phyloP scores from a whole-genome alignment of 2,888 invertebrate species.

The Aspidiotus rigidus region DNA sequence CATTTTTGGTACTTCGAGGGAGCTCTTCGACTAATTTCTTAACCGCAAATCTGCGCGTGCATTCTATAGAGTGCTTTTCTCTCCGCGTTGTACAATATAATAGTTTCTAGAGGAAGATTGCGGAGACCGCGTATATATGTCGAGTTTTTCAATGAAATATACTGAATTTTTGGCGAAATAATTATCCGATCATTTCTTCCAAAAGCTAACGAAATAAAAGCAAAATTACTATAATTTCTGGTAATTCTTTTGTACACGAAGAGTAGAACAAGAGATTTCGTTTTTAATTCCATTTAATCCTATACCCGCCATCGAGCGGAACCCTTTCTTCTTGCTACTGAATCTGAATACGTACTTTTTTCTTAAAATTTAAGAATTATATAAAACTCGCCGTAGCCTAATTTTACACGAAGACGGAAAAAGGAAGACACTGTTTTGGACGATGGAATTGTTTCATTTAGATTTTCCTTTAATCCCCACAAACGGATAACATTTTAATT shows the following conservation, averaged over 20 bases:
- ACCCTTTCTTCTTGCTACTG: slow-evolving; percentile 18
- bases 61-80: no score
- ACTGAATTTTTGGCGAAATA: slow-evolving; percentile 13
- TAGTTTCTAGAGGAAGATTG: not conserved
- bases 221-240: slow-evolving; percentile 32
- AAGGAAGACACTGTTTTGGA: slow-evolving; percentile 6
- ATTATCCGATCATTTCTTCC: slow-evolving; percentile 29
- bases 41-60: no score
- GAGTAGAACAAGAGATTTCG: slow-evolving; percentile 11
- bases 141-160: slow-evolving; percentile 5
- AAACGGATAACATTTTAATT: slow-evolving; percentile 34
- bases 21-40: no score
- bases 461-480: slow-evolving; percentile 28
- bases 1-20: no score
- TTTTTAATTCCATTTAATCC: slow-evolving; percentile 29
- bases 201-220: slow-evolving; percentile 29
- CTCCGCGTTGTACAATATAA: no score
- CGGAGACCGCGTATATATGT: not conserved
- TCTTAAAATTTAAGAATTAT: slow-evolving; percentile 33
- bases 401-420: slow-evolving; percentile 9
- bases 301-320: slow-evolving; percentile 11
- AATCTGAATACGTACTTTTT: slow-evolving; percentile 3
- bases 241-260: slow-evolving; percentile 14
- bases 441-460: slow-evolving; percentile 27
- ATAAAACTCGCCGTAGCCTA: slow-evolving; percentile 32